Evolutionary conservation across 2,797 vertebrate genomes (phyloP).

Genomic region (Pipistrellus pipistrellus): DNA sequence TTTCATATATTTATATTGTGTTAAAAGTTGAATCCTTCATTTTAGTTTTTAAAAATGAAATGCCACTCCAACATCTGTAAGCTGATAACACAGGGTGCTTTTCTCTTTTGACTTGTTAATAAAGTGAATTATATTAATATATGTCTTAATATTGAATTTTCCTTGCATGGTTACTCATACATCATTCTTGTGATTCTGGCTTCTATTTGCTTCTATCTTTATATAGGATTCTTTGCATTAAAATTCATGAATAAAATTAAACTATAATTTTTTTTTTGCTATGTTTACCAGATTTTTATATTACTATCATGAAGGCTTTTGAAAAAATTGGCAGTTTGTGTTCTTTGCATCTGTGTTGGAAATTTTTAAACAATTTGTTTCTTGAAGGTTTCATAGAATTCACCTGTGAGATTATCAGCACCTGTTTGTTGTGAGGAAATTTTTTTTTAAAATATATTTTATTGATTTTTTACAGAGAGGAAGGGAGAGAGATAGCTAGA

Average conservation of each 20-base stretch:
- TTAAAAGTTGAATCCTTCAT: conserved; percentile 39
- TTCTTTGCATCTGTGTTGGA: conserved; percentile 4
- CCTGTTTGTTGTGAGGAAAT: background rate
- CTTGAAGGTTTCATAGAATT: conserved; percentile 20
- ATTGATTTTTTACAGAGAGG: no score
- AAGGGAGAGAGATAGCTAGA: no score
- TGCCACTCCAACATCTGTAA: background rate
- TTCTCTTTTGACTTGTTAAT: conserved; percentile 52
- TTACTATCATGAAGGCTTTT: conserved; percentile 2
- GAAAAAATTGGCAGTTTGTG: background rate
- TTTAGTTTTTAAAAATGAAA: conserved; percentile 4
- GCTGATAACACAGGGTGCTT: background rate
- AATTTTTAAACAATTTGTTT: conserved; percentile 23
- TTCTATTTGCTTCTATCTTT: conserved; percentile 62
- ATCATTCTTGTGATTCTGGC: conserved; percentile 22
- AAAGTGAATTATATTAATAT: conserved; percentile 29
- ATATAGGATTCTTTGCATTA: conserved; percentile 22
- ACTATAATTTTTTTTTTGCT: conserved; percentile 1
- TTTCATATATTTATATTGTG: conserved; percentile 15
- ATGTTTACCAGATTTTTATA: conserved; percentile 42
- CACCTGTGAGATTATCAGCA: background rate
- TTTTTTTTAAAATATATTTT: no score
- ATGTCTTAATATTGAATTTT: conserved; percentile 10
- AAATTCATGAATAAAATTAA: conserved; percentile 60
- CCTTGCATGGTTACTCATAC: background rate